Conservation (phyloP, 2,888 invertebrate species). For the Leistus spinibarbis region DNA sequence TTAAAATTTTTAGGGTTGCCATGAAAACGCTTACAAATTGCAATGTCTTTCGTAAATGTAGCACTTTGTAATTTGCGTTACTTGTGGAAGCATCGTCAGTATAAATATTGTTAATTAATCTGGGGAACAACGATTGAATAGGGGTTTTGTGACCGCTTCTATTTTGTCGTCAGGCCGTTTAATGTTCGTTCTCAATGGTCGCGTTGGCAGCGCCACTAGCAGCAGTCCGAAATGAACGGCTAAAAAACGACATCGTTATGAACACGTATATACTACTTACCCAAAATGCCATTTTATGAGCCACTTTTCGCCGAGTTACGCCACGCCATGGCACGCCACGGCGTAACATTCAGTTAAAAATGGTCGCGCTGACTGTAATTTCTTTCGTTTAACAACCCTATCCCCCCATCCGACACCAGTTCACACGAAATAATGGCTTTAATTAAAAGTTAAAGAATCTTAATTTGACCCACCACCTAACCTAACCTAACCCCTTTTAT, state of each 20-base stretch:
- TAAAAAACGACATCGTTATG: conserved; percentile 32
- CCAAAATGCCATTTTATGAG: conserved; percentile 30
- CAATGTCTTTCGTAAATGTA: too few relatives aligned
- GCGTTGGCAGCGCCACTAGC: neutral
- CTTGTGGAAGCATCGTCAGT: neutral
- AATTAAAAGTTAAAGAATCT: conserved; percentile 55
- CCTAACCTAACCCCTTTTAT: neutral
- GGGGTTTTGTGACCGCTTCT: neutral
- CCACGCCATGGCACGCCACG: too few relatives aligned
- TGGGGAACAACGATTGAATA: conserved; percentile 26
- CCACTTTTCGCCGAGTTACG: conserved; percentile 47
- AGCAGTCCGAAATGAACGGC: conserved; percentile 28
- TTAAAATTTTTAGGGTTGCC: too few relatives aligned
- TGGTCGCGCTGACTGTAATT: neutral
- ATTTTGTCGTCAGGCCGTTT: neutral
- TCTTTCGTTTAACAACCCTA: neutral
- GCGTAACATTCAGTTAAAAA: neutral
- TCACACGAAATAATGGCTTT: conserved; percentile 50
- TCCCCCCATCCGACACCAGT: neutral
- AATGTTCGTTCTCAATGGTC: neutral
- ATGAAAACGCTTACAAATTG: too few relatives aligned
- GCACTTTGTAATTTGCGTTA: too few relatives aligned
- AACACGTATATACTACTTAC: conserved; percentile 35
- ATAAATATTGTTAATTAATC: conserved; percentile 33
- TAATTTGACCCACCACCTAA: conserved; percentile 50